Conservation (phyloP, 2,113 vertebrate genomes). For the Acanthisitta chloris region DNA sequence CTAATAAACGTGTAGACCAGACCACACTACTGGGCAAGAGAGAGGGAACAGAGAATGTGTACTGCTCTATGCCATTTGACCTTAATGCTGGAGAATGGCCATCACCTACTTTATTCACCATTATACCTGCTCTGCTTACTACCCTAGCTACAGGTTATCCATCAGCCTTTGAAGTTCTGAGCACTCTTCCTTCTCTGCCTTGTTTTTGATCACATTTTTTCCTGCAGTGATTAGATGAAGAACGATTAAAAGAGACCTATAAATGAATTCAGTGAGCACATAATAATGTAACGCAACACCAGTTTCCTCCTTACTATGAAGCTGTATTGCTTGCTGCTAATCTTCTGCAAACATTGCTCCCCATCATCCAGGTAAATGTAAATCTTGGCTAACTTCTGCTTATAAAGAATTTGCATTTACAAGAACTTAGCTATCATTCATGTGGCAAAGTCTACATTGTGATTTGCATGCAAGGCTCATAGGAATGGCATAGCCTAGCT, state of each 20-base stretch:
- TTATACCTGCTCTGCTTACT: neutral
- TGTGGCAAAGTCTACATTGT: neutral
- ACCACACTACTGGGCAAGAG: neutral
- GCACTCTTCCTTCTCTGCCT: neutral
- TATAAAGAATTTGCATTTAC: conserved; percentile 13
- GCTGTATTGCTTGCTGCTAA: neutral
- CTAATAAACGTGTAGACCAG: fast-evolving
- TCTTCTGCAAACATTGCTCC: neutral
- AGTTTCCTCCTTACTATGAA: neutral
- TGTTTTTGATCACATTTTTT: neutral
- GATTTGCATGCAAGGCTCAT: conserved; percentile 31
- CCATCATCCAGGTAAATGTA: neutral
- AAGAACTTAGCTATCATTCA: conserved; percentile 7
- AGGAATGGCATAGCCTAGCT: neutral
- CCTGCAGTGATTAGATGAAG: neutral
- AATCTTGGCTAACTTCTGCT: neutral
- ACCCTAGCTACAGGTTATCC: neutral
- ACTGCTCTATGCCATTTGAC: neutral
- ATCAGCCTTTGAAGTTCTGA: neutral
- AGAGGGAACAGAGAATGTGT: neutral
- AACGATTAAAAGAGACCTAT: neutral
- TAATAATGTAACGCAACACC: neutral
- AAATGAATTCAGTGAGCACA: neutral
- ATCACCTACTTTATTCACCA: neutral
- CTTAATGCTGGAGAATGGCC: neutral